Percentiles rank a stretch among this genome's conserved stretches.
Evolutionary conservation across 1,140 invertebrate species (phyloP).

Genomic region (Meteorus sp.): DNA sequence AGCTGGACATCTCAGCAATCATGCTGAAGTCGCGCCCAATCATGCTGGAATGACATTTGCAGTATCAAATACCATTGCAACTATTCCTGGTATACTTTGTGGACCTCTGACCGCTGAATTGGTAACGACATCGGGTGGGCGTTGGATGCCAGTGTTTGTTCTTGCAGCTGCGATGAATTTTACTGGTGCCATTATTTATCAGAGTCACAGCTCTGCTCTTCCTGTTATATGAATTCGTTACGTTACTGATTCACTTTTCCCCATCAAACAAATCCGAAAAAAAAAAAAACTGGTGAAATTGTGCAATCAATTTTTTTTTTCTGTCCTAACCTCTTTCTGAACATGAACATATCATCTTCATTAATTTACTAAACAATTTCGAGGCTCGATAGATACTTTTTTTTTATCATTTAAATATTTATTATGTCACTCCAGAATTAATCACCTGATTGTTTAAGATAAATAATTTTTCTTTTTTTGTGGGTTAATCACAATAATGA

Average conservation of each 20-base stretch:
- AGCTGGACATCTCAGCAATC: slow-evolving; percentile 78
- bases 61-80: slow-evolving; percentile 80
- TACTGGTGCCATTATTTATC: slow-evolving; percentile 76
- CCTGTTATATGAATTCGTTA: slow-evolving; percentile 61
- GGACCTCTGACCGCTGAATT: slow-evolving; percentile 79
- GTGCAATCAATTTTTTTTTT: too few relatives aligned
- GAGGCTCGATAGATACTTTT: too few relatives aligned
- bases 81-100: slow-evolving; percentile 77
- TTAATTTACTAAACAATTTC: too few relatives aligned
- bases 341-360: too few relatives aligned
- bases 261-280: neutral
- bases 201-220: slow-evolving; percentile 74
- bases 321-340: too few relatives aligned
- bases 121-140: slow-evolving; percentile 70
- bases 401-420: too few relatives aligned
- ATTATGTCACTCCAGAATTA: too few relatives aligned
- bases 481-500: too few relatives aligned
- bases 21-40: slow-evolving; percentile 79
- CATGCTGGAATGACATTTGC: slow-evolving; percentile 81
- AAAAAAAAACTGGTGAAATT: too few relatives aligned
- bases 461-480: too few relatives aligned
- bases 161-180: slow-evolving; percentile 75
- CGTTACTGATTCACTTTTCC: neutral
- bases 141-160: slow-evolving; percentile 79
- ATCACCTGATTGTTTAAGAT: too few relatives aligned